Base-by-base conservation (phyloP, 2,888 invertebrate species). In the Tridacna gigas region DNA sequence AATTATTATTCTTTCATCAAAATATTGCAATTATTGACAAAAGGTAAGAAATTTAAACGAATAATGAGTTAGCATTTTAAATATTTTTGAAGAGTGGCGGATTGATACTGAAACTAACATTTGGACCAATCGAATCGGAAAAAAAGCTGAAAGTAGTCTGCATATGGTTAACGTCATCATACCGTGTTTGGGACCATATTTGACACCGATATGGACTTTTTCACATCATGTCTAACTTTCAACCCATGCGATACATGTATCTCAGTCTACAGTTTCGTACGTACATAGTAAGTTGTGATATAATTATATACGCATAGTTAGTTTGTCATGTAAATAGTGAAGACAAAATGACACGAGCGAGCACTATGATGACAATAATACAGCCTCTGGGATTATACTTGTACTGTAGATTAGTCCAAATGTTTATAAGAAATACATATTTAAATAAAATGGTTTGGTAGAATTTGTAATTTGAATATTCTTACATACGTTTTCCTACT, bases 381-480 rank as follows among this genome's bases (percentile, higher is more conserved):
- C 2, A 47, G 69, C 69, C 69, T 69, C 69, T 69, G 69, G 69
- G 69, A 69, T 69, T 69, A 28, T 69, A 69, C 45, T 28, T 69
- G 65, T 65, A 65, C 15, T 65, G 25, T 69, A 69, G 69, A 45
- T 45, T 69, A 69, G 69, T 47, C 20, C 2, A 45, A 69, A 69
- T 69, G 69, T 69, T 69, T 69, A 69, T 69, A 69, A 1, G 45
- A 69, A 69, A 69, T 45, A 20, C 15, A 69, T 69, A 69, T 69
- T 69, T 69, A 69, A 69, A 69, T 69, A 69, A 69, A 69, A 69
- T 37, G 69, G 69, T 69, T 69, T 69, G 69, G 69, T 69, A 69
- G 71, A 28, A 69, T 28, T 28, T 45, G 7, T 45, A 26, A 15
- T 2, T n/a, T 47, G 37, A 47, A 28, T 69, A 0, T 66, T 26